Conservation (phyloP, 2,888 invertebrate species). For the Coecobrya sp. region DNA sequence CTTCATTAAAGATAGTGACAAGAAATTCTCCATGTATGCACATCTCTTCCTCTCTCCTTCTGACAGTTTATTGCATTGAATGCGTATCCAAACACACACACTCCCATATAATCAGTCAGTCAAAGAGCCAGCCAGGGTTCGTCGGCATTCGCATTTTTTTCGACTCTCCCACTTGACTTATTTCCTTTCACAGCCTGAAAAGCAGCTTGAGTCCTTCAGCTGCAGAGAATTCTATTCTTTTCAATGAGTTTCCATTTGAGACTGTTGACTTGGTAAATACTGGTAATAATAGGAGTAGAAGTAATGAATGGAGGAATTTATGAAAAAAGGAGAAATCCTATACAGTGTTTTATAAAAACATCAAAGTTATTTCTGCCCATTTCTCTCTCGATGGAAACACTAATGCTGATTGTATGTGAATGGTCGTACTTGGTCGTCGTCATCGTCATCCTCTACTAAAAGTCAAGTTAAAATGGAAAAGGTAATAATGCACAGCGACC, state of each 20-base stretch:
- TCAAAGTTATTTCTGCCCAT: conserved; percentile 17
- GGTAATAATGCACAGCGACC: background rate
- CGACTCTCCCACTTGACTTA: conserved; percentile 50
- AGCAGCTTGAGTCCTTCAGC: conserved; percentile 62
- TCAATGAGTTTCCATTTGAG: background rate
- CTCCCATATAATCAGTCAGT: conserved; percentile 31
- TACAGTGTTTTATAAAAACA: conserved; percentile 22
- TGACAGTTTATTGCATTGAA: conserved; percentile 37
- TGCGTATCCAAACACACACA: conserved; percentile 25
- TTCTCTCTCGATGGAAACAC: background rate
- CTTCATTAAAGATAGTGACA: conserved; percentile 71
- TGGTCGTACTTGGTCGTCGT: background rate
- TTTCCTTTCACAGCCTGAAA: conserved; percentile 52
- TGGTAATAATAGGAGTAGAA: conserved; percentile 8
- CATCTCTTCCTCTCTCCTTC: background rate
- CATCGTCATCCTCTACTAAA: background rate
- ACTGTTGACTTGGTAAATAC: conserved; percentile 45
- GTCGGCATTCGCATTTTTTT: background rate
- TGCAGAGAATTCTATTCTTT: conserved; percentile 10
- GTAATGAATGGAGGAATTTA: conserved; percentile 50
- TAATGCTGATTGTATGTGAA: background rate
- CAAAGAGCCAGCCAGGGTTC: conserved; percentile 21
- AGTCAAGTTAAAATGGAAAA: background rate
- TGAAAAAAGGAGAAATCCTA: conserved; percentile 37
- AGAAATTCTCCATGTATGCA: conserved; percentile 29